Percentiles rank a stretch among this genome's conserved stretches.
phyloP scores from a whole-genome alignment of 2,113 vertebrate genomes.

The Vireo altiloquus region DNA sequence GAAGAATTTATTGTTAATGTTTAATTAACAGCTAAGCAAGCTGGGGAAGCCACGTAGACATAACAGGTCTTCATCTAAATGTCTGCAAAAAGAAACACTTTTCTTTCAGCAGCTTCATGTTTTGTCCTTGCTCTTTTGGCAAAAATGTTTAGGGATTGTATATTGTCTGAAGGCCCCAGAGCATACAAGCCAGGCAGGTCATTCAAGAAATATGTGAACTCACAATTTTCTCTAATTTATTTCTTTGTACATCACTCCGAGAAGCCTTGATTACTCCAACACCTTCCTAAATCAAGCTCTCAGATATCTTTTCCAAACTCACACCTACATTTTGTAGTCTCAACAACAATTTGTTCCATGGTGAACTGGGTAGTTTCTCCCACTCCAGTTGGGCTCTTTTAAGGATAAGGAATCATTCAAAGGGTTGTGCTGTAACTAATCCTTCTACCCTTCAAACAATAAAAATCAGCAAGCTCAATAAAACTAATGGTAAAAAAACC shows the following conservation, averaged over 20 bases:
- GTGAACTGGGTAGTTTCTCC: constrained; percentile 3
- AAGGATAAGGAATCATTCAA: constrained; percentile 25
- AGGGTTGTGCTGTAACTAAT: constrained; percentile 34
- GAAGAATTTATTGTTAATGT: background rate
- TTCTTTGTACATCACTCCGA: constrained; percentile 31
- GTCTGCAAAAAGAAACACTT: background rate
- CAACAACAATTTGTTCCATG: constrained; percentile 28
- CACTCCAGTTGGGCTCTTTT: constrained; percentile 15
- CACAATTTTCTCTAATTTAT: constrained; percentile 24
- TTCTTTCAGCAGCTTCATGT: background rate
- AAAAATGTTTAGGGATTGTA: background rate
- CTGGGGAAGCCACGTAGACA: background rate
- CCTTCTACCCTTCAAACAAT: constrained; percentile 30
- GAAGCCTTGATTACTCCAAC: constrained; percentile 34
- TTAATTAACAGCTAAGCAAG: background rate
- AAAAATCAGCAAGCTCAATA: constrained; percentile 34
- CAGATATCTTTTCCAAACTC: constrained; percentile 5
- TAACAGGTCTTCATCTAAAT: background rate
- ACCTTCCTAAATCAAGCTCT: constrained; percentile 38
- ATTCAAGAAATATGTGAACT: background rate
- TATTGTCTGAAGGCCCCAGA: background rate
- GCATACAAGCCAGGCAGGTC: background rate
- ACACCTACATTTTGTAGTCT: constrained; percentile 35
- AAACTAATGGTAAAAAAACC: background rate
- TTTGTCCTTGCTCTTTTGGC: background rate